Evolutionary conservation across 2,113 vertebrate genomes (phyloP).

Genomic region (Mustela nigripes): DNA sequence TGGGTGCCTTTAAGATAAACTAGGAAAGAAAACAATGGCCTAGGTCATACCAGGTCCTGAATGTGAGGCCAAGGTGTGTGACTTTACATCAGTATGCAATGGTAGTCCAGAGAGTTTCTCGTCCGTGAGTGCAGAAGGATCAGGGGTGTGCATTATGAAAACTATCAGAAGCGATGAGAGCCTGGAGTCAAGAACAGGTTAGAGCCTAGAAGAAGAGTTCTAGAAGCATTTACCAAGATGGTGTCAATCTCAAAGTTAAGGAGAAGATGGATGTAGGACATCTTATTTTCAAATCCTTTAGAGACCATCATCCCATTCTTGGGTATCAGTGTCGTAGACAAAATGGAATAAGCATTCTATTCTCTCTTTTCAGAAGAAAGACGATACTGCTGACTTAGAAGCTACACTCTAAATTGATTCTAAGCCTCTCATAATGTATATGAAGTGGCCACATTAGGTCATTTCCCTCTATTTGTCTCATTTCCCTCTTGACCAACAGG

Average conservation of each 20-base stretch:
- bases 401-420: background rate
- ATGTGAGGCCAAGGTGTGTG: background rate
- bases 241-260: rapidly evolving
- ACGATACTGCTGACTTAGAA: background rate
- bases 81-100: background rate
- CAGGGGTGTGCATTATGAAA: background rate
- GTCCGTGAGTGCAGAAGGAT: background rate
- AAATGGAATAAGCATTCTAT: background rate
- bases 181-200: background rate
- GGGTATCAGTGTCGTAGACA: background rate
- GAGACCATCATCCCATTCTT: background rate
- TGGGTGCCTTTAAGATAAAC: background rate
- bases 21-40: background rate
- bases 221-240: background rate
- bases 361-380: background rate
- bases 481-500: background rate
- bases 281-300: background rate
- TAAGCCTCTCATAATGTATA: background rate
- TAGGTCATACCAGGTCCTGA: background rate
- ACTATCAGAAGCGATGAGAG: background rate
- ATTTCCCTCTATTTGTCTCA: background rate
- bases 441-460: background rate
- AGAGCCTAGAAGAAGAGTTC: background rate
- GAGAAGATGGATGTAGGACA: background rate
- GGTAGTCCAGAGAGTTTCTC: background rate